A percentile compares a stretch with the other conserved stretches of the same genome.
phyloP scores from a whole-genome alignment of 2,888 invertebrate genomes.

The Melieria crassipennis region DNA sequence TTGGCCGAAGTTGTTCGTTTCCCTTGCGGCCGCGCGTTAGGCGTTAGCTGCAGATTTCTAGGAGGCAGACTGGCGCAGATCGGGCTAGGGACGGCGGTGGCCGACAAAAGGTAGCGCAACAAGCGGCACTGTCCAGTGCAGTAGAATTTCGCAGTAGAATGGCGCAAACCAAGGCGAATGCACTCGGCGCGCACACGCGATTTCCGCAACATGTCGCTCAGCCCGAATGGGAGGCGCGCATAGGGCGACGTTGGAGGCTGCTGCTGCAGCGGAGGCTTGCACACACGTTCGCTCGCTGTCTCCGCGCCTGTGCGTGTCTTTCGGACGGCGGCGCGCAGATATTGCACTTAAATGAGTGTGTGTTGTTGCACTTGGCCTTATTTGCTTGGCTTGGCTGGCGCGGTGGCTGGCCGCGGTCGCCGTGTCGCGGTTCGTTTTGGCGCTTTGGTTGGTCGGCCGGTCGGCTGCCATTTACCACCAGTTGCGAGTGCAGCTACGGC shows the following conservation, averaged over 20 bases:
- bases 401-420: background rate
- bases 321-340: no score
- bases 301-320: background rate
- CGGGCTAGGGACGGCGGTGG: no score
- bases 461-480: background rate
- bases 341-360: constrained; percentile 11
- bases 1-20: background rate
- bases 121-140: no score
- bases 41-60: no score
- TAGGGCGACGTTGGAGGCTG: background rate
- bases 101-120: no score
- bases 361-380: constrained; percentile 35
- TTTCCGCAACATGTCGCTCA: no score
- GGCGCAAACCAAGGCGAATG: no score
- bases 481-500: background rate
- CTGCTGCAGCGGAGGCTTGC: background rate
- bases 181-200: no score
- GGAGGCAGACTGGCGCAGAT: no score
- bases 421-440: constrained; percentile 13
- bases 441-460: background rate
- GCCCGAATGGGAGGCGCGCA: background rate
- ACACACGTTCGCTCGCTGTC: background rate
- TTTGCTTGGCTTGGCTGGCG: constrained; percentile 15
- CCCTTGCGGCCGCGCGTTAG: no score
- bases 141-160: no score